phyloP scores from a whole-genome alignment of 2,797 vertebrate genomes.

The Paguma larvata region DNA sequence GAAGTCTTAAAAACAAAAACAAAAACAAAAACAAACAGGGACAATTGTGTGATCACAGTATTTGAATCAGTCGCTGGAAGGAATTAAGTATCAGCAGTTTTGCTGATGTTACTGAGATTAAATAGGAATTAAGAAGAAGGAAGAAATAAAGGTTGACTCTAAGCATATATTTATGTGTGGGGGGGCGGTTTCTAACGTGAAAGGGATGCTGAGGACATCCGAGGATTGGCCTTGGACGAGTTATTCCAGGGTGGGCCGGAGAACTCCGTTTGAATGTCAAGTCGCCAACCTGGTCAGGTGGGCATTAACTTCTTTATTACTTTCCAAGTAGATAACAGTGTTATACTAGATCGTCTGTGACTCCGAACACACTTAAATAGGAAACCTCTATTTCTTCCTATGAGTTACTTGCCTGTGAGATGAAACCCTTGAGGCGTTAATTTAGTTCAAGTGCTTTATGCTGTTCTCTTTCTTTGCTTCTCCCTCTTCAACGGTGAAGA shows the following conservation, averaged over 20 bases:
- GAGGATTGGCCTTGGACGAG: not conserved
- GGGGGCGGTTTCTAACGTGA: not conserved
- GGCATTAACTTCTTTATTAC: too few relatives aligned
- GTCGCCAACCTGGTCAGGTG: not conserved
- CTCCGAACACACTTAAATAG: not conserved
- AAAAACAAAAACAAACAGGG: not conserved
- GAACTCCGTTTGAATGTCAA: not conserved
- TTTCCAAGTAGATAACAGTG: not conserved
- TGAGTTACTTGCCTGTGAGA: not conserved
- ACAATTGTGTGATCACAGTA: fast-evolving
- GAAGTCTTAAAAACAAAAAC: not conserved
- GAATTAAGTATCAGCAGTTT: not conserved
- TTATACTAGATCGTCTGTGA: not conserved
- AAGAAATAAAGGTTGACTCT: not conserved
- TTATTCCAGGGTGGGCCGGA: not conserved
- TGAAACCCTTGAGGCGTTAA: fast-evolving
- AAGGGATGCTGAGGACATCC: not conserved
- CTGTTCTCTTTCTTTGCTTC: not conserved
- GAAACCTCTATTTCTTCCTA: not conserved
- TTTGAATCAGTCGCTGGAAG: not conserved
- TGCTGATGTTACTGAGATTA: not conserved
- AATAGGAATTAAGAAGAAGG: not conserved
- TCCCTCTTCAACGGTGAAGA: not conserved
- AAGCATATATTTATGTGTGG: not conserved
- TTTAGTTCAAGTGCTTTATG: fast-evolving